Base-by-base conservation (phyloP, 2,888 invertebrate species). In the Melinopterus prodromus region DNA sequence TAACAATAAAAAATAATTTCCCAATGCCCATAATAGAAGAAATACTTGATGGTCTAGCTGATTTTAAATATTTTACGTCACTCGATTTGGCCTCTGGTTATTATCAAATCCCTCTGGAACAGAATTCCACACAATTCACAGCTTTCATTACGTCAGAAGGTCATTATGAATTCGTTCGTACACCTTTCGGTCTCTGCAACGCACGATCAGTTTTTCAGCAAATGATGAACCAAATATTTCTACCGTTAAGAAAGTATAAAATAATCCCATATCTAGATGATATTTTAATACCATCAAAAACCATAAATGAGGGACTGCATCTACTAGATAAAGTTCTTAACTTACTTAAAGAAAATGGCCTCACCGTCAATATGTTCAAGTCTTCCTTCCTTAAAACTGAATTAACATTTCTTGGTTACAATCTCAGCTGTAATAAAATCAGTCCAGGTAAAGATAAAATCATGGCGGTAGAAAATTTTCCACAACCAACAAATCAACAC, bases 331-430 rank as follows among this genome's bases (percentile, higher is more conserved):
- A 16, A 12, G 82, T 87, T 0, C 78, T 87, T 0, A 6, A 80
- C 70, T 79, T 76, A 6, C 70, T 87, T 6, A 53, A 83, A 71
- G 78, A 82, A 0, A 84, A 86, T 6, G 84, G 85, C n/a, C 71
- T 88, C 2, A 86, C 85, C 3, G 69, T 88, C 3, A 87, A 87
- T 78, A 71, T 86, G 1, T 78, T 81, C 0, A 87, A 86, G 78
- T 87, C 86, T 79, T 26, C 71, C 6, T 87, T 87, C 78, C 82
- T 86, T 6, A 9, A 79, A 37, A 80, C 78, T 5, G 71, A 79
- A 16, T 81, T 87, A 5, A 83, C 85, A 12, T 87, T 85, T 77
- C 80, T 87, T 3, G 87, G 87, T 74, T 74, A 74, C 75, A n/a
- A 74, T 15, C 16, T 74, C 16, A 16, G 16, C 15, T 26, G n/a